Conservation (phyloP, 2,888 invertebrate genomes). For the Chloroclysta siterata region DNA sequence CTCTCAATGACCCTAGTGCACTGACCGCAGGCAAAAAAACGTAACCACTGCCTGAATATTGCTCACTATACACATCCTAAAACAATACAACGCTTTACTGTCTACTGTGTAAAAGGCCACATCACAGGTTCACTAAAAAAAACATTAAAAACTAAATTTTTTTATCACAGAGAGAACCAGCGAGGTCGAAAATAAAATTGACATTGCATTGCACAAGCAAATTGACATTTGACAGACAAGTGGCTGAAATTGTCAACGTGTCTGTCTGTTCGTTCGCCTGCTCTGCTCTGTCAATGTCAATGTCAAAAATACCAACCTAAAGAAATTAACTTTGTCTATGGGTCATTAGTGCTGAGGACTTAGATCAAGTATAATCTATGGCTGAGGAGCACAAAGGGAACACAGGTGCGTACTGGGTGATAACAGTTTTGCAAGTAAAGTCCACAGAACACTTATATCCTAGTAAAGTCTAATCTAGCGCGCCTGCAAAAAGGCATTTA, state of each 20-base stretch:
- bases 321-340: background rate
- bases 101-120: constrained; percentile 68
- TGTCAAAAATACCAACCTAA: background rate
- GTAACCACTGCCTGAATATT: constrained; percentile 62
- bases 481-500: too few species aligned
- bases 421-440: too few species aligned
- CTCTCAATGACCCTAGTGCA: constrained; percentile 75
- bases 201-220: constrained; percentile 17
- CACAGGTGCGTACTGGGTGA: too few species aligned
- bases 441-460: too few species aligned
- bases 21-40: constrained; percentile 66
- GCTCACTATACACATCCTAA: constrained; percentile 79
- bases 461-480: too few species aligned
- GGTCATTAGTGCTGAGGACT: too few species aligned
- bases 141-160: constrained; percentile 68
- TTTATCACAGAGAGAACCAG: constrained; percentile 69
- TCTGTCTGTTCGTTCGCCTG: background rate
- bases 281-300: constrained; percentile 27
- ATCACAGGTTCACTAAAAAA: constrained; percentile 67
- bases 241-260: background rate
- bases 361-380: too few species aligned
- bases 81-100: constrained; percentile 55
- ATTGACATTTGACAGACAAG: constrained; percentile 16
- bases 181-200: constrained; percentile 61
- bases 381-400: too few species aligned